These are phyloP conservation scores for Autographa pulchrina DNA, from an alignment of 2,888 invertebrate species.

Conservation along the genomic window DNA sequence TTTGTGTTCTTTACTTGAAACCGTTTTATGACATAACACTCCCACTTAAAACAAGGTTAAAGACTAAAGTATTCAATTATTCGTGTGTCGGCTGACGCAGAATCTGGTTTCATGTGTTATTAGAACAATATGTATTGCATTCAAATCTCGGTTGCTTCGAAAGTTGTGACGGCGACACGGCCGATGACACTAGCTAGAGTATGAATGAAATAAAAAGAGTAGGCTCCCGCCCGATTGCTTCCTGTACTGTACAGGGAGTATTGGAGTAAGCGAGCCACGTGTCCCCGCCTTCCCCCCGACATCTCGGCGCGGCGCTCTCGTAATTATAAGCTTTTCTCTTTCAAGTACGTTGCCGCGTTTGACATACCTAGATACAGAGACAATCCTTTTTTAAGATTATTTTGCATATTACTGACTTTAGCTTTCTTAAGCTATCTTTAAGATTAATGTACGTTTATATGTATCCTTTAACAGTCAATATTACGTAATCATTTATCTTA, in stretches of 20 bases:
- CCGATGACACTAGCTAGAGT: constrained; percentile 76
- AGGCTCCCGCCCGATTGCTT: constrained; percentile 72
- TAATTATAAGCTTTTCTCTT: constrained; percentile 66
- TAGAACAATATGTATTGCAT: constrained; percentile 62
- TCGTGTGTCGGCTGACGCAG: constrained; percentile 50
- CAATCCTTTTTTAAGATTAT: constrained; percentile 21
- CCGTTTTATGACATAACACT: constrained; percentile 50
- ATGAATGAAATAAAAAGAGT: constrained; percentile 77
- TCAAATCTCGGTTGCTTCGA: constrained; percentile 55
- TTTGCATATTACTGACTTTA: neutral
- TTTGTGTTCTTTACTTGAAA: constrained; percentile 38
- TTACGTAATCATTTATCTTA: neutral
- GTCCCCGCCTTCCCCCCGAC: constrained; percentile 47
- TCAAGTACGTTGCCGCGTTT: constrained; percentile 42
- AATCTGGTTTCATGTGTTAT: constrained; percentile 56
- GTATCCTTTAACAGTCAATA: neutral
- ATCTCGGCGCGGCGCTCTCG: constrained; percentile 64
- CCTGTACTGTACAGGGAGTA: constrained; percentile 76
- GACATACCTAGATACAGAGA: constrained; percentile 14
- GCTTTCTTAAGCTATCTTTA: too few species aligned
- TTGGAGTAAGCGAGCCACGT: constrained; percentile 66
- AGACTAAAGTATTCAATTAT: constrained; percentile 46
- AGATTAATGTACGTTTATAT: neutral
- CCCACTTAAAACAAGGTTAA: constrained; percentile 55
- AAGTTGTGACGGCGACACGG: constrained; percentile 63